Base-by-base conservation (phyloP, 37 sponge, comb jelly and placozoan genomes). In the Halisarca cf. caerulea region DNA sequence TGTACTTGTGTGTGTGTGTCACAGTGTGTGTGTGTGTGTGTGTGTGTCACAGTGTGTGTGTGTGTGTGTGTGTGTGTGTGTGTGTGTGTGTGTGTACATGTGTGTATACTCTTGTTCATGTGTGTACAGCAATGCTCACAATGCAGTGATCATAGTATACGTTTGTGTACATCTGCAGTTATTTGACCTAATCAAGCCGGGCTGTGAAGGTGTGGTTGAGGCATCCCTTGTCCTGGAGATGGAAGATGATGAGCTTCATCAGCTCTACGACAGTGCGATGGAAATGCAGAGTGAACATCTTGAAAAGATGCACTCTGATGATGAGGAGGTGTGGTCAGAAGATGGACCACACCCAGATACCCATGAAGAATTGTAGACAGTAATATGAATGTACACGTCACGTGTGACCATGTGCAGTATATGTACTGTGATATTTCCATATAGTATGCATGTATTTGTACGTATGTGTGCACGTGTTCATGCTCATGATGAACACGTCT, bases 311-410 rank as follows among this genome's bases (percentile, higher is more conserved):
- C n/a, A n/a, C n/a, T 41, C 74, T 94, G 59, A 83, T 81, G 35
- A 88, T 58, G 30, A 82, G 83, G 59, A 89, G 93, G 87, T 84
- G 9, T 51, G 27, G 35, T 54, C 3, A 8, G 69, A 68, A 34
- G 69, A 27, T 32, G 69, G 33, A 33, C 25, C 69, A 4, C 69
- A 68, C 35, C 11, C 32, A 6, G 33, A 68, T 2, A 17, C n/a
- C 4, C 69, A 68, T 34, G 35, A 32, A 68, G 69, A 68, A 6
- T 4, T 68, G 69, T 68, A 68, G 33, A 2, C 4, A n/a, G n/a
- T n/a, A n/a, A n/a, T n/a, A n/a, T n/a, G n/a, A n/a, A n/a, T n/a
- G n/a, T n/a, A n/a, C n/a, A n/a, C n/a, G n/a, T n/a, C n/a, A n/a
- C n/a, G n/a, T n/a, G n/a, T n/a, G n/a, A n/a, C n/a, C n/a, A n/a